phyloP scores from a whole-genome alignment of 2,113 vertebrate genomes.

The Odocoileus virginianus region DNA sequence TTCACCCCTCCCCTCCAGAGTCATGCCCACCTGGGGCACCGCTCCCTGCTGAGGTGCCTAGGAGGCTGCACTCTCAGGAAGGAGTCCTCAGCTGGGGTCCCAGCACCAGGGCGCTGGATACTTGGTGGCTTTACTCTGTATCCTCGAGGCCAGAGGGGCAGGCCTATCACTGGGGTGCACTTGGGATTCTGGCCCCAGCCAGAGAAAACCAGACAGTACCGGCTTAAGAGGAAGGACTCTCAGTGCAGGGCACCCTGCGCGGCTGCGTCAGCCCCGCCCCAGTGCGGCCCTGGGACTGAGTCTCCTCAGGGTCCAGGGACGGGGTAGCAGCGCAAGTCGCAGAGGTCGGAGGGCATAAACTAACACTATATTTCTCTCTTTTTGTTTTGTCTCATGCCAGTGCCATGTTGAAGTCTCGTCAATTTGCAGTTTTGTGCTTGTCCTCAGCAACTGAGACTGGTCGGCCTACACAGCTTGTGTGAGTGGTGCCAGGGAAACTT shows the following conservation, averaged over 20 bases:
- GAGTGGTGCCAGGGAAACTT: conserved; percentile 67
- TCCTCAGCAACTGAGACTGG: neutral
- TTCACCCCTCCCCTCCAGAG: too few relatives aligned
- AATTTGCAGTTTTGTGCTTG: neutral
- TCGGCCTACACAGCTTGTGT: accelerated
- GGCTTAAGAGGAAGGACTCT: neutral
- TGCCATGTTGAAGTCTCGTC: neutral
- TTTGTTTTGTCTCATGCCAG: neutral
- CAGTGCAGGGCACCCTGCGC: neutral
- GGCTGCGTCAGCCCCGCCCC: too few relatives aligned
- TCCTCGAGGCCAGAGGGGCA: neutral
- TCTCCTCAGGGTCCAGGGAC: neutral
- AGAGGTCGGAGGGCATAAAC: neutral
- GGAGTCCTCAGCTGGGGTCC: too few relatives aligned
- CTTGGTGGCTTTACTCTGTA: neutral
- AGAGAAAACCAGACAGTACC: neutral
- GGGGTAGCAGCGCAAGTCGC: neutral
- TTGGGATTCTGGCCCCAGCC: neutral
- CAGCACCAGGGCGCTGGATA: neutral
- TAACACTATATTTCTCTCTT: neutral
- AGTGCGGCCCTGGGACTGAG: neutral
- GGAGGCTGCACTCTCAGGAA: too few relatives aligned
- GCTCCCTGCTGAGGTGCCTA: too few relatives aligned
- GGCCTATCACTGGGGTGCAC: neutral
- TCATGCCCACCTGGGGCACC: too few relatives aligned